A percentile compares a stretch with the other conserved stretches of the same genome.
These are phyloP conservation scores for Grantiella picta DNA, from an alignment of 2,113 vertebrate species.

Conservation along the genomic window DNA sequence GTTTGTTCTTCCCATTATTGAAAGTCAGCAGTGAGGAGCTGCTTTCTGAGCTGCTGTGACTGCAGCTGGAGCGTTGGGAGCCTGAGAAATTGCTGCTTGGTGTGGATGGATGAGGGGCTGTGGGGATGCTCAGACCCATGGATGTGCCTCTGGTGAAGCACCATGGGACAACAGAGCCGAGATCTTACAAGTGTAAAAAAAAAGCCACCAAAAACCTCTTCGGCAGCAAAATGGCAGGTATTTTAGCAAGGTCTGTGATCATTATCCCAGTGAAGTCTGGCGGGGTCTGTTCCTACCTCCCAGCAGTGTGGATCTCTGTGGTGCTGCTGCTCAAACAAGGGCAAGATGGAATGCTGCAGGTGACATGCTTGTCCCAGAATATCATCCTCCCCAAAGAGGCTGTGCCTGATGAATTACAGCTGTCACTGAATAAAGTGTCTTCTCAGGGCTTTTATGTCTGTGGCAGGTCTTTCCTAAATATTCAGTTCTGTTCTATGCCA, in stretches of 20 bases:
- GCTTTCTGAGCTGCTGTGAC: not conserved
- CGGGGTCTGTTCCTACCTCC: not conserved
- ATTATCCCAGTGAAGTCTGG: not conserved
- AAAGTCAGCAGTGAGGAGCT: not conserved
- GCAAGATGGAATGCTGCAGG: not conserved
- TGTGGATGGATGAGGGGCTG: not conserved
- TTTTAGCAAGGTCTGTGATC: not conserved
- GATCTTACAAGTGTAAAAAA: accelerated
- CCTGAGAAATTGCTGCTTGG: not conserved
- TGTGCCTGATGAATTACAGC: not conserved
- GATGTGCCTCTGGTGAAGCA: not conserved
- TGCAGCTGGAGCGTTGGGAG: not conserved
- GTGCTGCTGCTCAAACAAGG: not conserved
- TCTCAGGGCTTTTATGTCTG: not conserved
- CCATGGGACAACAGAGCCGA: not conserved
- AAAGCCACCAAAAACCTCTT: not conserved
- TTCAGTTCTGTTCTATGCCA: not conserved
- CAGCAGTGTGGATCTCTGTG: not conserved
- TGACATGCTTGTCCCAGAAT: not conserved
- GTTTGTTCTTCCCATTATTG: not conserved
- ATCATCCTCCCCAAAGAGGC: not conserved
- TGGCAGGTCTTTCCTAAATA: not conserved
- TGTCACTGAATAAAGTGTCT: not conserved
- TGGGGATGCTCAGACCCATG: not conserved
- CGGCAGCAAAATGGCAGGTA: not conserved